Conservation (phyloP, 2,888 invertebrate species). For the Aphidoletes aphidimyza region DNA sequence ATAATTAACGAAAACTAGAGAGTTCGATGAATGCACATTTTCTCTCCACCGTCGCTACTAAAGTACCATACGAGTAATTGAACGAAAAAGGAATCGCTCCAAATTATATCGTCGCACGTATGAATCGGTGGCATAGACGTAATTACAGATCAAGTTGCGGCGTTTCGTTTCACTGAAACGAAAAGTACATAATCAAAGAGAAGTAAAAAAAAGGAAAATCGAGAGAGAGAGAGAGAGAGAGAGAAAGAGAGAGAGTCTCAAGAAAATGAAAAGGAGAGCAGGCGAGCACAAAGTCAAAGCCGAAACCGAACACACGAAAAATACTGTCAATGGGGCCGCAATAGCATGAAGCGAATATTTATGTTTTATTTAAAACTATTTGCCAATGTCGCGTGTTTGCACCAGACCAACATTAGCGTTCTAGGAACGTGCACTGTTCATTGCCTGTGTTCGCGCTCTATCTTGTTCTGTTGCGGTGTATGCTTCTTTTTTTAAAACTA, state of each 20-base stretch:
- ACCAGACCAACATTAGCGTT: slow-evolving; percentile 7
- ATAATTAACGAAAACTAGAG: neutral
- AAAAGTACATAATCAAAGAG: slow-evolving; percentile 10
- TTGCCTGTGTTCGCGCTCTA: neutral
- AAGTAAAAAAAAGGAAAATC: neutral
- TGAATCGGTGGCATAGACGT: neutral
- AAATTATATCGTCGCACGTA: slow-evolving; percentile 11
- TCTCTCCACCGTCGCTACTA: neutral
- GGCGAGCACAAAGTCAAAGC: slow-evolving; percentile 26
- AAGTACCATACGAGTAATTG: too few relatives aligned
- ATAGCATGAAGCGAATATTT: neutral
- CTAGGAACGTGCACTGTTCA: slow-evolving; percentile 16
- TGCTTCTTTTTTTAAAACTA: neutral
- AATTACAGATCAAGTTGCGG: slow-evolving; percentile 49
- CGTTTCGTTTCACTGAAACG: slow-evolving; percentile 31
- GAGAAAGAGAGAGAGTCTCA: neutral
- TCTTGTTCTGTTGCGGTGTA: neutral
- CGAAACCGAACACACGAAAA: neutral
- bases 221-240: neutral
- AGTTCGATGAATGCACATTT: neutral
- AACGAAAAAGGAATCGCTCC: neutral
- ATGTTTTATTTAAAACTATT: slow-evolving; percentile 46
- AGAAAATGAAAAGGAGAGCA: too few relatives aligned
- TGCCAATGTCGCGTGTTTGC: slow-evolving; percentile 43
- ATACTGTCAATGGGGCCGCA: slow-evolving; percentile 34